A percentile compares a stretch with the other conserved stretches of the same genome.
Evolutionary conservation across 2,888 invertebrate species (phyloP).

Genomic region (Tupiocoris notatus): DNA sequence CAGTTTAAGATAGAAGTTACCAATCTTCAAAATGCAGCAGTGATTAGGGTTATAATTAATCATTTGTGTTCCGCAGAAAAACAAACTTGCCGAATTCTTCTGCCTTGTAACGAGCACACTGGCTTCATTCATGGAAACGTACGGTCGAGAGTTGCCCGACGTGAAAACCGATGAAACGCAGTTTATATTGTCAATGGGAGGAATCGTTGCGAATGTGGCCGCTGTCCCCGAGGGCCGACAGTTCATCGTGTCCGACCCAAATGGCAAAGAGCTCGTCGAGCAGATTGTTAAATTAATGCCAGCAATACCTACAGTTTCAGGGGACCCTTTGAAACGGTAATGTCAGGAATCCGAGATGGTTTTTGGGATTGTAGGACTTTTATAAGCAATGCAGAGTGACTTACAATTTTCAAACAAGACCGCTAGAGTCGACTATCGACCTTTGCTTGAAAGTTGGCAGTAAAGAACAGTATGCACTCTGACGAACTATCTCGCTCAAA

Average conservation of each 20-base stretch:
- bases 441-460: too few relatives aligned
- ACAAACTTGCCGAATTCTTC: slow-evolving; percentile 53
- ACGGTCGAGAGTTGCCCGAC: slow-evolving; percentile 52
- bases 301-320: slow-evolving; percentile 52
- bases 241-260: slow-evolving; percentile 53
- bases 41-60: too few relatives aligned
- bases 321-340: slow-evolving; percentile 53
- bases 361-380: too few relatives aligned
- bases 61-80: too few relatives aligned
- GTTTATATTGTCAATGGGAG: slow-evolving; percentile 54
- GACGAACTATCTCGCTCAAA: too few relatives aligned
- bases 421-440: too few relatives aligned
- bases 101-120: slow-evolving; percentile 54
- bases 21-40: too few relatives aligned
- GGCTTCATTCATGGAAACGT: slow-evolving; percentile 54
- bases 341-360: too few relatives aligned
- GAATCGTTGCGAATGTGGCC: slow-evolving; percentile 54
- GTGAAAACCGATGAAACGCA: slow-evolving; percentile 53
- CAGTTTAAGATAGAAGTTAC: too few relatives aligned
- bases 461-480: too few relatives aligned
- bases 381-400: too few relatives aligned
- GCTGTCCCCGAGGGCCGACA: slow-evolving; percentile 54
- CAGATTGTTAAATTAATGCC: slow-evolving; percentile 53
- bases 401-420: too few relatives aligned
- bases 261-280: slow-evolving; percentile 53